Conservation (phyloP, 2,888 invertebrate species). For the Deilephila elpenor region DNA sequence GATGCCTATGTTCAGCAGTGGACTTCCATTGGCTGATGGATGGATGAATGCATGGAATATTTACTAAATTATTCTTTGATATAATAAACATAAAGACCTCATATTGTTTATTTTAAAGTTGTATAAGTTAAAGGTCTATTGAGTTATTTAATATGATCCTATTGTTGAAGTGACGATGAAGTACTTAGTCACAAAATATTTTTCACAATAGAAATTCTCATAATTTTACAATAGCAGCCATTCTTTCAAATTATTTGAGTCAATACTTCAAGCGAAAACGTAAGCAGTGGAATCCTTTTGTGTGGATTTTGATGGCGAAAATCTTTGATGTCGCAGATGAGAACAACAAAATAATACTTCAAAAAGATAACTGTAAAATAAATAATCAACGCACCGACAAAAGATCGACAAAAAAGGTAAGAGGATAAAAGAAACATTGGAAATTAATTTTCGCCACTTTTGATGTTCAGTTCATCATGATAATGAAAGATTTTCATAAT, state of each 20-base stretch:
- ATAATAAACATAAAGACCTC: no score
- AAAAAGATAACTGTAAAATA: conserved; percentile 28
- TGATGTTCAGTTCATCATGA: conserved; percentile 16
- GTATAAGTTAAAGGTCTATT: no score
- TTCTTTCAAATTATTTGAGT: not conserved
- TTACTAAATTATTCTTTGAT: no score
- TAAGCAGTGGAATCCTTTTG: not conserved
- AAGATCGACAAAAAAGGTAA: conserved; percentile 8
- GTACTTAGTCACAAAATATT: no score
- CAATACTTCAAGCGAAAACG: not conserved
- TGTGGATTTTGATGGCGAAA: not conserved
- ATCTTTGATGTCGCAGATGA: conserved; percentile 5
- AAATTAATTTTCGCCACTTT: conserved; percentile 18
- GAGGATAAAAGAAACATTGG: conserved; percentile 21
- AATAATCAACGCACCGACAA: conserved; percentile 28
- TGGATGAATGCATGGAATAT: no score
- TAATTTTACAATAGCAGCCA: not conserved
- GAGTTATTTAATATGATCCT: no score
- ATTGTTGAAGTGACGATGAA: no score
- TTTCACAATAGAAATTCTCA: not conserved
- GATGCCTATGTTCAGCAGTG: no score
- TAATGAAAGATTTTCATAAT: conserved; percentile 18
- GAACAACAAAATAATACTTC: conserved; percentile 1
- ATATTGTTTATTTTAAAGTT: no score
- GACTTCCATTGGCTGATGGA: no score